A percentile compares a stretch with the other conserved stretches of the same genome.
Conservation (phyloP, 2,113 vertebrate genomes). For the Nipponia nippon region DNA sequence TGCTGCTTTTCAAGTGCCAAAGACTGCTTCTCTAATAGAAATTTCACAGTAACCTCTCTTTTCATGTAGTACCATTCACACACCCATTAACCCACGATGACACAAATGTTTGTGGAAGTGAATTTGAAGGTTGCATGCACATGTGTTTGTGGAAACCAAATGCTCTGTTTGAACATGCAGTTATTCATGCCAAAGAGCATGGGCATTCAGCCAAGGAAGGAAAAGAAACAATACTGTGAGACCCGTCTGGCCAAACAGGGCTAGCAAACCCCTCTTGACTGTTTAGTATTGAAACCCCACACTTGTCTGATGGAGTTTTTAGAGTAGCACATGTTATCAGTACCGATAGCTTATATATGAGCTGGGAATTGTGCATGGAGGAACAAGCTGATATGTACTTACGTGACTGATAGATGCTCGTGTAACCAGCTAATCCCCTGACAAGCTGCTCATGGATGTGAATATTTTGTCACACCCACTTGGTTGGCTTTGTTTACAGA, state of each 20-base stretch:
- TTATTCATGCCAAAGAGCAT: background rate
- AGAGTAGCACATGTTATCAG: fast-evolving
- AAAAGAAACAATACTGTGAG: background rate
- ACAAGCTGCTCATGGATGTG: fast-evolving
- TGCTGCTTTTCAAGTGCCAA: background rate
- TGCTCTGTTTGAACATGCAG: background rate
- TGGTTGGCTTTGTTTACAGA: background rate
- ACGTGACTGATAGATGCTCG: fast-evolving
- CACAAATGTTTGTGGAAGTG: background rate
- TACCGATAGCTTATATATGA: fast-evolving
- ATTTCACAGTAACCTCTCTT: background rate
- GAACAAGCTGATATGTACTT: background rate
- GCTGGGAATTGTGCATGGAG: background rate
- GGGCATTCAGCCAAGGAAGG: background rate
- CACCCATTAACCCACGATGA: background rate
- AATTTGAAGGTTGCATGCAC: background rate
- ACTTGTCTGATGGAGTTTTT: background rate
- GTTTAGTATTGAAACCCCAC: background rate
- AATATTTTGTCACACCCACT: background rate
- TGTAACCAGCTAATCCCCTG: too few relatives aligned
- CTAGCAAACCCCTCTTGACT: background rate
- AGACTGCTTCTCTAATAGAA: background rate
- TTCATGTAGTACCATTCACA: background rate
- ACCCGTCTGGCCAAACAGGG: background rate
- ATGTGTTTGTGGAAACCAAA: background rate